Evolutionary conservation across 1,140 invertebrate genomes (phyloP), one percentile per base, ranked within the genome.

Genomic region (Agrypnia vestita): DNA sequence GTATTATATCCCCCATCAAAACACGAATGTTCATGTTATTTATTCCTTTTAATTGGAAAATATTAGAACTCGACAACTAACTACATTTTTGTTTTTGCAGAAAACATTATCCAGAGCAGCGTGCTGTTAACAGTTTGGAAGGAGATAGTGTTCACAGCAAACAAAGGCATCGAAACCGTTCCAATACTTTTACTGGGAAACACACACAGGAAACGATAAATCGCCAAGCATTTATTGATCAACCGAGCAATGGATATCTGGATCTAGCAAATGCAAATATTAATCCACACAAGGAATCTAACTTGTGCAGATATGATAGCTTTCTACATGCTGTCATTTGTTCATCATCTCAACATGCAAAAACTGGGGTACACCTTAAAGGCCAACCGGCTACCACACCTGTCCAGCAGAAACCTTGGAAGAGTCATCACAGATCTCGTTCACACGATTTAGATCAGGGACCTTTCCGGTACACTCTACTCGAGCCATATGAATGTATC

Each of bases 251-350:
- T 64, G 88, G 88, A 19, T 89, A 90, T 76, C 84, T 89, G 69
- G 89, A 89, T 76, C 82, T 90, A 62, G 88, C 89, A 21, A 85
- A 81, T 61, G 72, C 83, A 12, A 80, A 84, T 56, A 51, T 77
- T 1, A 82, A 82, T 73, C 86, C 81, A 85, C 87, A 81, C 21
- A 84, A 82, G 0, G 89, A 92, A 83, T 89, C 90, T n/a, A 91
- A 92, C 84, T 84, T 91, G 43, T 92, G 91, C 81, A 88, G 90
- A 83, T 91, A 91, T 83, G 91, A 92, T 82, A 89, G 91, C n/a
- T 91, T 91, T 84, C 85, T 91, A 21, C 91, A 91, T 84, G 90
- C 91, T 15, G 91, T 91, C 17, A 91, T 91, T 80, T 92, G 91
- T 80, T 89, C 87, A 17, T 88, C 87, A 13, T 87, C 87, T 11